Percentiles rank a stretch among this genome's conserved stretches.
phyloP scores from a whole-genome alignment of 2,888 invertebrate genomes.

The Megaustenia siamemsis region DNA sequence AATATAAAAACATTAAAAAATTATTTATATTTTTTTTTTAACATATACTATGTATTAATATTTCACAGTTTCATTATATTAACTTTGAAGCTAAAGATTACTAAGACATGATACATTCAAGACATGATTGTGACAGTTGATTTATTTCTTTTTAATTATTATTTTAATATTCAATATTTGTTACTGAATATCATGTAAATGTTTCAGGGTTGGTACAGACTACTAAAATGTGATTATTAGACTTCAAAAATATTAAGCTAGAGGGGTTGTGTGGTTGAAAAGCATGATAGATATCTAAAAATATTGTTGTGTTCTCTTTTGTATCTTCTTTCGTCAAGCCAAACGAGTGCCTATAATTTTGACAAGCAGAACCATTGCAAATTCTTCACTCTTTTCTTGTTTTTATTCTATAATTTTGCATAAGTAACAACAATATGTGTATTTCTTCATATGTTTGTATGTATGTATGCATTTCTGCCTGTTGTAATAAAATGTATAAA shows the following conservation, averaged over 20 bases:
- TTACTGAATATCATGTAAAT: no score
- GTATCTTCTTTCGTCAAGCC: background rate
- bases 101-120: no score
- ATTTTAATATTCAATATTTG: no score
- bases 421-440: slow-evolving; percentile 6
- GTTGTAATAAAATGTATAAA: slow-evolving; percentile 42
- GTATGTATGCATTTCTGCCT: slow-evolving; percentile 47
- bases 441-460: slow-evolving; percentile 44
- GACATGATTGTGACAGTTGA: no score
- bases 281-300: background rate
- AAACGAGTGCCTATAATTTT: slow-evolving; percentile 34
- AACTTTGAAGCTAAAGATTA: no score
- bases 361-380: background rate
- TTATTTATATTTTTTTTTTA: no score
- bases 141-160: no score
- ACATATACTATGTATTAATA: no score
- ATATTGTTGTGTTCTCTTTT: background rate
- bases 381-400: background rate
- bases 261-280: background rate
- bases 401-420: slow-evolving; percentile 26
- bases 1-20: no score
- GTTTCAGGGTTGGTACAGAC: no score
- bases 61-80: no score
- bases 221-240: background rate
- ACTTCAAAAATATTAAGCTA: background rate